phyloP scores from a whole-genome alignment of 2,797 vertebrate genomes.

The Dendrocincla tyrannina region DNA sequence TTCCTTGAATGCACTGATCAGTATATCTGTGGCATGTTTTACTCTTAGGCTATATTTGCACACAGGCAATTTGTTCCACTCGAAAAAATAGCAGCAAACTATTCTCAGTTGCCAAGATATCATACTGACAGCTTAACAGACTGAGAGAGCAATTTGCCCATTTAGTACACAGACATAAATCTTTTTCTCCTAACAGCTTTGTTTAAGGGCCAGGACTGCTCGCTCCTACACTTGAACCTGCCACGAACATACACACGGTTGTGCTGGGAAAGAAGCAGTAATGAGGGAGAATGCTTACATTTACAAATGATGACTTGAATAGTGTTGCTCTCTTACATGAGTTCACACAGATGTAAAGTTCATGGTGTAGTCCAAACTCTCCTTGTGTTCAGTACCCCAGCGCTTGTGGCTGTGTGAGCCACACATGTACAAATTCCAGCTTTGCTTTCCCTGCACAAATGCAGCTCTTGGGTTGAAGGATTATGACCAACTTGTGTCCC shows the following conservation, averaged over 20 bases:
- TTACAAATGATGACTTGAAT: not conserved
- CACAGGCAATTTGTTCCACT: not conserved
- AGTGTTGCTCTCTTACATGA: accelerated
- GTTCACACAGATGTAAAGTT: not conserved
- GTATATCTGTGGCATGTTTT: not conserved
- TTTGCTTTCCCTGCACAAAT: not conserved
- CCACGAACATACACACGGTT: accelerated
- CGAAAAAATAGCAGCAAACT: not conserved
- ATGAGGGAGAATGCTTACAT: not conserved
- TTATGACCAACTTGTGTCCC: accelerated
- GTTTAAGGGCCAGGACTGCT: not conserved
- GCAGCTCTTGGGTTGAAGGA: not conserved
- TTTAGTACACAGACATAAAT: constrained; percentile 1
- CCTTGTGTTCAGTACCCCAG: not conserved
- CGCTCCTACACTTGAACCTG: not conserved
- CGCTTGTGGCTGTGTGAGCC: not conserved
- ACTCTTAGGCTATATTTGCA: not conserved
- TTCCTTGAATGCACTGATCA: not conserved
- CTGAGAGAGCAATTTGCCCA: not conserved
- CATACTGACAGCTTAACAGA: not conserved
- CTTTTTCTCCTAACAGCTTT: not conserved
- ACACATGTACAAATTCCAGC: not conserved
- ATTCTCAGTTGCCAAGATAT: not conserved
- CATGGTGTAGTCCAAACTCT: not conserved
- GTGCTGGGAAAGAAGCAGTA: accelerated